Evolutionary conservation across 2,113 vertebrate species (phyloP).

Genomic region (Sigmodon hispidus): DNA sequence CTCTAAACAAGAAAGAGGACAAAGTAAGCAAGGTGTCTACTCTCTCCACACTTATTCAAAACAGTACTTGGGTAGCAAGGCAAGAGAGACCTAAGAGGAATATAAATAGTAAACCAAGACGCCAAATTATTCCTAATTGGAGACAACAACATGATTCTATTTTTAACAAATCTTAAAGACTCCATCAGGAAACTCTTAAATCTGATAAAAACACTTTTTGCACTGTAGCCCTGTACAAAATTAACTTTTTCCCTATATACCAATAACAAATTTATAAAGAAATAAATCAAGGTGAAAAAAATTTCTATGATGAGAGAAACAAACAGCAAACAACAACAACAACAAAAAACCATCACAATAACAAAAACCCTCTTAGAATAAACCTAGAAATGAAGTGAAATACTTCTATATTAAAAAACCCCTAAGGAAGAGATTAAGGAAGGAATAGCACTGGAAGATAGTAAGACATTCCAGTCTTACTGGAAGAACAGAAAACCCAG

Average conservation of each 20-base stretch:
- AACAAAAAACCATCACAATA: not conserved
- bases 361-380: not conserved
- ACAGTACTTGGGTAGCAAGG: not conserved
- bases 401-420: not conserved
- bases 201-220: not conserved
- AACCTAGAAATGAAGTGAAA: not conserved
- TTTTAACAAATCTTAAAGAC: not conserved
- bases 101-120: not conserved
- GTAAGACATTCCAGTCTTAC: not conserved
- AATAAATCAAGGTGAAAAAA: not conserved
- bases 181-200: not conserved
- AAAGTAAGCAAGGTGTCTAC: not conserved
- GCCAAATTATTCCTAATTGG: not conserved
- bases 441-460: not conserved
- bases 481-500: not conserved
- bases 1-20: not conserved
- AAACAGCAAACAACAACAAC: too few species aligned
- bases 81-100: not conserved
- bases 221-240: not conserved
- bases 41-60: not conserved
- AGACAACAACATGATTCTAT: not conserved
- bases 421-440: not conserved
- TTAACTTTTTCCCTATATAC: not conserved
- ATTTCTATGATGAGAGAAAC: not conserved
- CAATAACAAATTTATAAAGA: not conserved